Evolutionary conservation across 2,888 invertebrate species (phyloP), one percentile per base, ranked within the genome.

Genomic region (Cartodere bifasciata): DNA sequence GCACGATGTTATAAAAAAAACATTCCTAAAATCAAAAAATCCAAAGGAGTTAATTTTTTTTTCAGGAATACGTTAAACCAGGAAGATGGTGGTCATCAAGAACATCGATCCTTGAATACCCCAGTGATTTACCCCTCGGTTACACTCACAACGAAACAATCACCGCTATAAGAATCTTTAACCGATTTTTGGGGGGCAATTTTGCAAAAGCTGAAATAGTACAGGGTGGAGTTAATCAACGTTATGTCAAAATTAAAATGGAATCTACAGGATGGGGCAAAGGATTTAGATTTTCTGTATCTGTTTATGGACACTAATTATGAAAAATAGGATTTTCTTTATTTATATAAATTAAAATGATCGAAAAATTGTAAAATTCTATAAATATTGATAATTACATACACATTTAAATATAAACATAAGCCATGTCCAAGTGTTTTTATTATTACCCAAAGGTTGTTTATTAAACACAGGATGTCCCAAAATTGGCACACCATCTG

Each of bases 81-180:
- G 42, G 43, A n/a, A 39, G 46, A 11, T 55, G 51, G 47, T 56
- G 48, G 42, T 36, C 46, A 11, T 30, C 33, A 14, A 43, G 55
- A 15, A 50, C 53, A 6, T 45, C 47, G 38, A 44, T 43, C 20
- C 43, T 56, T n/a, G 49, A 51, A 32, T 56, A 52, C 35, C 54
- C 55, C 4, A 41, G 44, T 23, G 47, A 46, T 24, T 31, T 44
- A 7, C 47, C 50, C 16, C 35, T 45, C 1, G 54, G 55, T 15
- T 52, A 53, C 32, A 39, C 43, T n/a, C 35, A 49, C 17, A 50
- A 54, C 33, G 53, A 53, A 34, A 49, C 45, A 2, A 57, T 58
- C 28, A 46, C 47, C 2, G 53, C 52, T 1, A 43, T 58, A 12
- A 44, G 53, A 38, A 44, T 52, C 28, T 52, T 46, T 39, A 57